These are phyloP conservation scores for Mixornis gularis DNA, from an alignment of 2,113 vertebrate species.

Conservation along the genomic window DNA sequence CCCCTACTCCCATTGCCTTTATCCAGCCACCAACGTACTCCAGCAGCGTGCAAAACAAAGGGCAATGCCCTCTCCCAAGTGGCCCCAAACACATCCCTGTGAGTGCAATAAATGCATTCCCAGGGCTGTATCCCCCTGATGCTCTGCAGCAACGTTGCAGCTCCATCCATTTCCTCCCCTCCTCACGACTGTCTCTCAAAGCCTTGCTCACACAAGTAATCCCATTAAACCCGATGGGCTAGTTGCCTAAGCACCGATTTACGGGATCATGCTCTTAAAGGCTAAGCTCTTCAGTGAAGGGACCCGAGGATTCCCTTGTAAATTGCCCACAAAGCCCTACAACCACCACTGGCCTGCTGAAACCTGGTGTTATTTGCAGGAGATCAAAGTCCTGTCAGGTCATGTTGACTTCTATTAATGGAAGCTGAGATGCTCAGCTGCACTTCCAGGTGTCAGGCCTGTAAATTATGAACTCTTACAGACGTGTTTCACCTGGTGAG, in stretches of 20 bases:
- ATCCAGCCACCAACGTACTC: not conserved
- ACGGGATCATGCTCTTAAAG: slow-evolving; percentile 46
- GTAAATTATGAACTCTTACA: not conserved
- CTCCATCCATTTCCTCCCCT: not conserved
- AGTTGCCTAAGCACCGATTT: slow-evolving; percentile 42
- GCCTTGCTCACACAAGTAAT: not conserved
- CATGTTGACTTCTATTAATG: slow-evolving; percentile 34
- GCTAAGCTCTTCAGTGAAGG: slow-evolving; percentile 36
- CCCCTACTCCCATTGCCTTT: not conserved
- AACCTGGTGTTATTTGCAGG: slow-evolving; percentile 28
- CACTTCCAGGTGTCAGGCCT: not conserved
- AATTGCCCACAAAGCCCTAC: not conserved
- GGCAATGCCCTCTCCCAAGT: not conserved
- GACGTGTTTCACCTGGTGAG: not conserved
- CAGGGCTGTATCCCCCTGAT: not conserved
- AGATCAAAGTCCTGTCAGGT: slow-evolving; percentile 31
- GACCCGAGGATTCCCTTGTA: not conserved
- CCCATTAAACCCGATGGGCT: slow-evolving; percentile 45
- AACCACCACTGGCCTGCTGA: not conserved
- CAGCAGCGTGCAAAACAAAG: not conserved
- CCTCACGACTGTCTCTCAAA: not conserved
- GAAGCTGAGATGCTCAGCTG: not conserved
- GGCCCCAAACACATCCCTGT: not conserved
- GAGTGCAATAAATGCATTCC: not conserved
- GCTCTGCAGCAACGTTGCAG: not conserved